These are phyloP conservation scores for Callipepla squamata DNA, from an alignment of 2,113 vertebrate species.

Conservation along the genomic window DNA sequence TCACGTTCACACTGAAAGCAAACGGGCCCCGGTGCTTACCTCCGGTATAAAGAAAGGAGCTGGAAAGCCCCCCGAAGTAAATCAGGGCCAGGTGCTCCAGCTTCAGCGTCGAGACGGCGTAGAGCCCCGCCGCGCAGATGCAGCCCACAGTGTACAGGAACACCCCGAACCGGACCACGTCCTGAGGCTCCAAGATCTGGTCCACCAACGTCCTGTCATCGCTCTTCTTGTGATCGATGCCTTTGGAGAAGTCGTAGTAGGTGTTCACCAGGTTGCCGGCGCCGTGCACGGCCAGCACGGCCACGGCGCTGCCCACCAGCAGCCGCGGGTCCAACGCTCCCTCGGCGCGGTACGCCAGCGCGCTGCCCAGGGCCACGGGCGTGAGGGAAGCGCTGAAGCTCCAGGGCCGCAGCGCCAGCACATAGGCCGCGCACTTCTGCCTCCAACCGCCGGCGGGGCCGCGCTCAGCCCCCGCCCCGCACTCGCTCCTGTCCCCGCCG, in stretches of 20 bases:
- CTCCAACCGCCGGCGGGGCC: slow-evolving; percentile 59
- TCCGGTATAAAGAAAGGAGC: slow-evolving; percentile 98
- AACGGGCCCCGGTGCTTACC: slow-evolving; percentile 73
- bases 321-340: slow-evolving; percentile 87
- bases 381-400: slow-evolving; percentile 96
- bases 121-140: slow-evolving; percentile 89
- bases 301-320: slow-evolving; percentile 88
- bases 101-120: slow-evolving; percentile 86
- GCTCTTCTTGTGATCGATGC: slow-evolving; percentile 98
- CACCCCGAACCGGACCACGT: slow-evolving; percentile 94
- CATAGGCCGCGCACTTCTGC: slow-evolving; percentile 91
- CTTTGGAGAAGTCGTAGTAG: slow-evolving; percentile 99
- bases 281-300: slow-evolving; percentile 92
- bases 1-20: not conserved
- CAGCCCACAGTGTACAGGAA: slow-evolving; percentile 94
- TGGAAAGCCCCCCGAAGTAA: slow-evolving; percentile 96
- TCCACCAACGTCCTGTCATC: slow-evolving; percentile 97
- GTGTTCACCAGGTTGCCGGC: slow-evolving; percentile 98
- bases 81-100: slow-evolving; percentile 95
- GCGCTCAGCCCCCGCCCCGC: not conserved
- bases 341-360: slow-evolving; percentile 90
- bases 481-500: not conserved
- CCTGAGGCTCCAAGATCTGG: slow-evolving; percentile 92
- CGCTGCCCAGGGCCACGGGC: slow-evolving; percentile 92
- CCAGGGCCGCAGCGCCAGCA: slow-evolving; percentile 94